Evolutionary conservation across 2,888 invertebrate species (phyloP), one percentile per base, ranked within the genome.

Genomic region (Hydriomena furcata): DNA sequence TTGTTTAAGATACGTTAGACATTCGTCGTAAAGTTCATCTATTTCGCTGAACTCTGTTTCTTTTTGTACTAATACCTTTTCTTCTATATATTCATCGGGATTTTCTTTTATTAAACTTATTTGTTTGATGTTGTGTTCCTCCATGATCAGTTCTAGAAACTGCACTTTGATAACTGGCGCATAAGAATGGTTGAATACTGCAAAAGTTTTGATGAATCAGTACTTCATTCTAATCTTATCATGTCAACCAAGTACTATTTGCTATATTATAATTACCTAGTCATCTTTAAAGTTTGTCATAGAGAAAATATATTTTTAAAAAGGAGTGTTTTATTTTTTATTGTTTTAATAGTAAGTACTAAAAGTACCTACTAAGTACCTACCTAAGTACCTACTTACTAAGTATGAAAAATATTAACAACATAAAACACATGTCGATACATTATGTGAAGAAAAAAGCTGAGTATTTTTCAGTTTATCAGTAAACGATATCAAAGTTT

Each of bases 21-120:
- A 89, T 64, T 90, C 89, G 7, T 86, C 82, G 55, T 90, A 90
- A 0, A 90, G 50, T 61, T 79, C 58, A 44, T 83, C 75, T n/a
- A 90, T 70, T 76, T 82, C 58, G 21, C 76, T 65, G 34, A 70
- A 85, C 45, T 87, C 87, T 1, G 8, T 13, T 8, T 58, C 68
- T 27, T 68, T 65, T 7, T 53, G 49, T 7, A 65, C n/a, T 1
- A 66, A 46, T 21, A 55, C 38, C 6, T 61, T 55, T 31, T 65
- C 45, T 50, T 70, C 73, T 73, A 76, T 73, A 31, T 13, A 37
- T 23, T 49, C 48, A 40, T 50, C 36, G 7, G 42, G 28, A 1
- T 13, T 40, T 43, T 55, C 60, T 27, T 44, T n/a, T 27, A 41
- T 45, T 7, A 36, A 36, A 41, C 44, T 51, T 0, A 55, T 59